Evolutionary conservation across 2,888 invertebrate genomes (phyloP).

Genomic region (Phyllotreta cruciferae): DNA sequence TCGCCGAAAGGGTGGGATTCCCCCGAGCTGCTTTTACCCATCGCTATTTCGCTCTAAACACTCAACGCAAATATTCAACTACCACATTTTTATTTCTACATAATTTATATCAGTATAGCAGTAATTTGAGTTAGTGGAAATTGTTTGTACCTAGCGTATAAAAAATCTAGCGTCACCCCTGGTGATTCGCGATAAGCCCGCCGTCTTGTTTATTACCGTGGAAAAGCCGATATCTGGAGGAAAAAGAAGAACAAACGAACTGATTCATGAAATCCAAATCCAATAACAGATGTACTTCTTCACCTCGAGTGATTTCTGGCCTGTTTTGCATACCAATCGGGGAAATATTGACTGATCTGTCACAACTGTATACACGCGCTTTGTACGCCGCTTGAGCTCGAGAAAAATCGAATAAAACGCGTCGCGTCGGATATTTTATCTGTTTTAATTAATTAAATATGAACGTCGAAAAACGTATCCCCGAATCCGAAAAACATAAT

Average conservation of each 20-base stretch:
- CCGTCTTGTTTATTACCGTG: constrained; percentile 56
- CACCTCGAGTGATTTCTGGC: constrained; percentile 56
- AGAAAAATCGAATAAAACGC: background rate
- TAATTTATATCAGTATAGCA: background rate
- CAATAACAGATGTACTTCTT: constrained; percentile 58
- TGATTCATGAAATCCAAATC: constrained; percentile 59
- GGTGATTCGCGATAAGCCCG: constrained; percentile 55
- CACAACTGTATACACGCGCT: constrained; percentile 42
- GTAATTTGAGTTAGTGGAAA: background rate
- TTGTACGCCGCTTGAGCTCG: constrained; percentile 28
- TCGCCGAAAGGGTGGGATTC: constrained; percentile 7
- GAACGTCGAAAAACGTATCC: background rate
- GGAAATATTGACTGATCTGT: constrained; percentile 50
- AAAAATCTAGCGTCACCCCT: constrained; percentile 51
- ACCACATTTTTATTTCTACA: background rate
- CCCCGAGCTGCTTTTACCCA: background rate
- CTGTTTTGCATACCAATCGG: constrained; percentile 56
- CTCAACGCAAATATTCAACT: no score
- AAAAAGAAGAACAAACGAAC: constrained; percentile 43
- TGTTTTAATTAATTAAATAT: no score
- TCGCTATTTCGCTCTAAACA: background rate
- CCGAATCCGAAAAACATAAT: constrained; percentile 9
- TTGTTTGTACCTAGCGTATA: background rate
- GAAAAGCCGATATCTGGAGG: constrained; percentile 37
- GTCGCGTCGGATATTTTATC: no score